Base-by-base conservation (phyloP, 30 jellyfish, hydroid and myxozoan species). In the Chironex yamaguchii region DNA sequence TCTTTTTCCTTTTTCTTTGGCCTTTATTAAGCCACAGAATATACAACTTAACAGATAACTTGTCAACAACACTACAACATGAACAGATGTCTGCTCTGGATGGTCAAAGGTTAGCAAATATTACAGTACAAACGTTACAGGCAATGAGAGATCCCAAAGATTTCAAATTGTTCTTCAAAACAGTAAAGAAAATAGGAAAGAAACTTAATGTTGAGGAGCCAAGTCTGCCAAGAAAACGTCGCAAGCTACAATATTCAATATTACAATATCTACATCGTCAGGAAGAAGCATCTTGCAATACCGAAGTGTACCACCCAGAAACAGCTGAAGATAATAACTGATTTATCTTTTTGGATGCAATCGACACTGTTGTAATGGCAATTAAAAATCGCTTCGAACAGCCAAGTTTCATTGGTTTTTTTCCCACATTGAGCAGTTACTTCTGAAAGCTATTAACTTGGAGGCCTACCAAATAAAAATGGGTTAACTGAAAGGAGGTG, bases 61-160 rank as follows among this genome's bases (percentile, higher is more conserved):
- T 70, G 29, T 70, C 84, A 30, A 70, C 34, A 70, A 70, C 84
- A 2, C 21, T 70, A 29, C 84, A 70, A 0, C 34, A 70, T 31
- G 84, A 70, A 70, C 34, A 34, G 71, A 70, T 70, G 84, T n/a
- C 48, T 28, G 84, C 84, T 70, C 34, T 70, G 79, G 21, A 34
- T 21, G 84, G 84, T 29, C 13, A 70, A 30, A 30, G 84, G 36
- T 71, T 0, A 4, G 84, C 84, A 3, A 17, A 28, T 30, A n/a
- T n/a, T n/a, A 70, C 84, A 2, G 23, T 28, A 22, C 13, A 70
- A 0, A 70, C 84, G 21, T 28, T 70, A 9, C 24, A 70, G 13
- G 74, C 72, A 2, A 70, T 70, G 84, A 70, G 79, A 70, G 21
- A n/a, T 4, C 24, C 6, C 3, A 29, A 70, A 34, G 24, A 70